phyloP scores from a whole-genome alignment of 2,888 invertebrate genomes.

The Podotricha telesiphe region DNA sequence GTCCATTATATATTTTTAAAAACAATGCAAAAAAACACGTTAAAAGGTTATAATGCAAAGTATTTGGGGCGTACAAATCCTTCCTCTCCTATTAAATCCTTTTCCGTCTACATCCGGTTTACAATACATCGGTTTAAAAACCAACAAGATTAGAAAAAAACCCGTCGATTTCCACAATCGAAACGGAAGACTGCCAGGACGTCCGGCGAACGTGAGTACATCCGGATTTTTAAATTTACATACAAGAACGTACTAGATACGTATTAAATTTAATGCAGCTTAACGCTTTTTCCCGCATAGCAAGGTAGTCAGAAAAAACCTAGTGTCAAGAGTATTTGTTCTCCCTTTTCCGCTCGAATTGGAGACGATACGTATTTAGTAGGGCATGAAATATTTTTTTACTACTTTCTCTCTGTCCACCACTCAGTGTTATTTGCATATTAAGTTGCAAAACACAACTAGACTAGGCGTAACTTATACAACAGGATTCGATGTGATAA shows the following conservation, averaged over 20 bases:
- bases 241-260: background rate
- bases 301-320: too few relatives aligned
- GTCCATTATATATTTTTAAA: conserved; percentile 7
- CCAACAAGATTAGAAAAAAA: conserved; percentile 24
- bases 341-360: too few relatives aligned
- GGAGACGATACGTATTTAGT: too few relatives aligned
- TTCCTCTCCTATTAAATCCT: conserved; percentile 13
- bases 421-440: too few relatives aligned
- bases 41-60: conserved; percentile 20
- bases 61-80: conserved; percentile 22
- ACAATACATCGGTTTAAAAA: conserved; percentile 27
- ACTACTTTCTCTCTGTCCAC: too few relatives aligned
- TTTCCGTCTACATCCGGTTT: conserved; percentile 14
- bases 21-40: conserved; percentile 7
- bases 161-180: conserved; percentile 19
- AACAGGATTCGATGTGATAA: too few relatives aligned
- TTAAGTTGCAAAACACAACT: too few relatives aligned
- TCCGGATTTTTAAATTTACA: conserved; percentile 6
- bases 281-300: too few relatives aligned
- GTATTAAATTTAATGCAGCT: too few relatives aligned
- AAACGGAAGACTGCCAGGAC: conserved; percentile 34
- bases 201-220: conserved; percentile 26
- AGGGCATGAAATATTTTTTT: too few relatives aligned
- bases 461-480: too few relatives aligned
- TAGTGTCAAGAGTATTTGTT: too few relatives aligned